Percentiles rank a stretch among this genome's conserved stretches.
phyloP scores from a whole-genome alignment of 2,113 vertebrate genomes.

The Eulemur rufifrons region DNA sequence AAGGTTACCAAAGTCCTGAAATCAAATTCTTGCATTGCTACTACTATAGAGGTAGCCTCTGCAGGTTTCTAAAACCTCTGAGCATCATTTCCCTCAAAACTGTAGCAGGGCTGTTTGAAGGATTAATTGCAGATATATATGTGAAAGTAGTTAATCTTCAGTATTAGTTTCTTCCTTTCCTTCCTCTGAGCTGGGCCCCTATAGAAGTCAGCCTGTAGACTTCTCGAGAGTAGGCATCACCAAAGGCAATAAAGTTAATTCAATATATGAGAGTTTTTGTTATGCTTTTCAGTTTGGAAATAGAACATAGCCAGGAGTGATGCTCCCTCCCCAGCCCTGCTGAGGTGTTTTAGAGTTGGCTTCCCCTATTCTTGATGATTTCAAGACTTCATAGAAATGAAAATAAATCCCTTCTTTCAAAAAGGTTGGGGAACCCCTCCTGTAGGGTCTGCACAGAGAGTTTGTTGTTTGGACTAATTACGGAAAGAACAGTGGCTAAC shows the following conservation, averaged over 20 bases:
- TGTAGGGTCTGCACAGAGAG: slow-evolving; percentile 42
- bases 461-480: slow-evolving; percentile 56
- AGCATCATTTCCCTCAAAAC: background rate
- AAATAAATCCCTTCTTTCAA: slow-evolving; percentile 63
- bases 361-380: slow-evolving; percentile 15
- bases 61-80: background rate
- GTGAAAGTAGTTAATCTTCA: background rate
- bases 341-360: slow-evolving; percentile 8
- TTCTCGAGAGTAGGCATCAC: background rate
- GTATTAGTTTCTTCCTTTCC: background rate
- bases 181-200: background rate
- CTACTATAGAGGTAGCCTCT: background rate
- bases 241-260: background rate
- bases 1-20: background rate
- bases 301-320: background rate
- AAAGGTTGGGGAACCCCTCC: background rate
- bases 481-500: background rate
- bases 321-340: background rate
- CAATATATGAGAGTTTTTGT: background rate
- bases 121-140: background rate
- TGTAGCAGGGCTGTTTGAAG: background rate
- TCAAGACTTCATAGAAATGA: slow-evolving; percentile 49
- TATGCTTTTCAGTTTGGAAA: slow-evolving; percentile 21
- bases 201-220: background rate
- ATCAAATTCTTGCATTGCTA: background rate